Percentiles rank a stretch among this genome's conserved stretches.
phyloP scores from a whole-genome alignment of 2,797 vertebrate species.

The Mus minutoides region DNA sequence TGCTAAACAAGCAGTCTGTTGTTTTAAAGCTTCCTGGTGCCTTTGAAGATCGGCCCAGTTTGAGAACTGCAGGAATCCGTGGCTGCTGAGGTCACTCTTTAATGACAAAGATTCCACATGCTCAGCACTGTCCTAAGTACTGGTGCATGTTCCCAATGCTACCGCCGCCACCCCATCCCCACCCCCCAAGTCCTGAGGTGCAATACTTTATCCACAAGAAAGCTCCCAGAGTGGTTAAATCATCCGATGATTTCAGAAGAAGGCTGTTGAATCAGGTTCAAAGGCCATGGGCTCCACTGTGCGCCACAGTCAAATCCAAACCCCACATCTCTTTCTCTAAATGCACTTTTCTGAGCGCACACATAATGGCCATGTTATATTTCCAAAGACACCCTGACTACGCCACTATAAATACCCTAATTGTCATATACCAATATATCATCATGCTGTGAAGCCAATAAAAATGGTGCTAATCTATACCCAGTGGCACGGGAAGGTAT shows the following conservation, averaged over 20 bases:
- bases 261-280: constrained; percentile 45
- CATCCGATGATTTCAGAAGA: neutral
- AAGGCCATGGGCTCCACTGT: neutral
- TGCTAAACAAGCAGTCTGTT: neutral
- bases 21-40: neutral
- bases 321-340: neutral
- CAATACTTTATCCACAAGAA: constrained; percentile 8
- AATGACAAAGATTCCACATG: neutral
- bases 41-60: neutral
- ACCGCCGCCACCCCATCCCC: neutral
- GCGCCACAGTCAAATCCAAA: neutral
- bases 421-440: constrained; percentile 39
- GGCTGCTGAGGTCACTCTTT: neutral
- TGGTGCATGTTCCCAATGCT: neutral
- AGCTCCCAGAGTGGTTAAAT: constrained; percentile 47
- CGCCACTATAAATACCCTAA: constrained; percentile 41
- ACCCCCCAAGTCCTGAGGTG: neutral
- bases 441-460: constrained; percentile 31
- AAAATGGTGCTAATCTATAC: constrained; percentile 24
- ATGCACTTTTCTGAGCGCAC: neutral
- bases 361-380: neutral
- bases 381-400: constrained; percentile 31
- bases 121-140: neutral
- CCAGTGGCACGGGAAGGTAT: constrained; percentile 53
- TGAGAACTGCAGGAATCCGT: neutral